These are phyloP conservation scores for Mormyrus iriodes DNA, from an alignment of 2,113 vertebrate genomes.

Conservation along the genomic window DNA sequence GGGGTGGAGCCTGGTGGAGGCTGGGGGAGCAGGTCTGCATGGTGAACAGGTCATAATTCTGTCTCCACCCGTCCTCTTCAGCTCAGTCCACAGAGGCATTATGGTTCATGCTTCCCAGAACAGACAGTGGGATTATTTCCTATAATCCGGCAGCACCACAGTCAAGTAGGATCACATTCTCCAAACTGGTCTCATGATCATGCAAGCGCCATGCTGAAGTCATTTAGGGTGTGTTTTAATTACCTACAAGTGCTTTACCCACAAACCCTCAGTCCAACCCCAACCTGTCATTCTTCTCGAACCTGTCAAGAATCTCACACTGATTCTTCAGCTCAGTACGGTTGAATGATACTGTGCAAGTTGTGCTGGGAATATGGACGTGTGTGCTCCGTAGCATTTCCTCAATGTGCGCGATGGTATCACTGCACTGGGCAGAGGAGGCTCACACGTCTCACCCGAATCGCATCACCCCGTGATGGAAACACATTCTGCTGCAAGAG, in stretches of 20 bases:
- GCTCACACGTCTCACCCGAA: not conserved
- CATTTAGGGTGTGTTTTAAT: not conserved
- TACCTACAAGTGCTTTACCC: not conserved
- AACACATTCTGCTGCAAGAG: conserved; percentile 27
- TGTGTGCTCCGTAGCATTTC: not conserved
- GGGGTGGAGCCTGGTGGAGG: not conserved
- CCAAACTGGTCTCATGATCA: not conserved
- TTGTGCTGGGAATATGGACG: not conserved
- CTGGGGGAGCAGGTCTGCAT: not conserved
- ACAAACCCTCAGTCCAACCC: not conserved
- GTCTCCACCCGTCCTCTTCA: not conserved
- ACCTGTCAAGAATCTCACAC: not conserved
- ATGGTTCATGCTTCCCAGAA: not conserved
- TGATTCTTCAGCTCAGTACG: not conserved
- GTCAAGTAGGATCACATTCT: not conserved
- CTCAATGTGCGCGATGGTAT: not conserved
- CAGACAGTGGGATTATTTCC: not conserved
- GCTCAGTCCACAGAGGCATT: not conserved
- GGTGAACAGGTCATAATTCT: not conserved
- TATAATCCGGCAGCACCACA: not conserved
- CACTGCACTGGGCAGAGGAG: not conserved
- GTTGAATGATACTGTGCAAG: not conserved
- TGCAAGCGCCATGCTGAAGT: not conserved
- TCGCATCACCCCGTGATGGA: not conserved
- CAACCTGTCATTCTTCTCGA: not conserved